Conservation (phyloP, 2,113 vertebrate genomes). For the Galeopterus variegatus region DNA sequence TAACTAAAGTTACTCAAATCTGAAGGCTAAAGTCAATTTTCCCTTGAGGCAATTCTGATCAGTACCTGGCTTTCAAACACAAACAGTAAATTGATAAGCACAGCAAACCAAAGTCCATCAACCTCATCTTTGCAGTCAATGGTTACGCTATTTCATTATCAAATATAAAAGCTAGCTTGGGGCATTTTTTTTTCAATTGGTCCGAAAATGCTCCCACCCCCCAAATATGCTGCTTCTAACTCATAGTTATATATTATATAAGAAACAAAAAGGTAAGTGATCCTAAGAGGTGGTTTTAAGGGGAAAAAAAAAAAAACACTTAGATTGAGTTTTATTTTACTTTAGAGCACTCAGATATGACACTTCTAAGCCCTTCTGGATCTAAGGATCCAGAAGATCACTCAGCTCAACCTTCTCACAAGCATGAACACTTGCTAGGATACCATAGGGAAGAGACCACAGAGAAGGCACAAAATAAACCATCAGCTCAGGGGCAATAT, state of each 20-base stretch:
- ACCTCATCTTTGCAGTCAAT: neutral
- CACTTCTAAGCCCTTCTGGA: neutral
- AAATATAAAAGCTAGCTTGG: slow-evolving; percentile 36
- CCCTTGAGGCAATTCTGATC: slow-evolving; percentile 28
- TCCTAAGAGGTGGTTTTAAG: neutral
- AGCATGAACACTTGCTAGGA: slow-evolving; percentile 7
- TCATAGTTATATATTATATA: slow-evolving; percentile 10
- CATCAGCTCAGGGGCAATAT: neutral
- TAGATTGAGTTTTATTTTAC: neutral
- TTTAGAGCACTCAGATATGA: neutral
- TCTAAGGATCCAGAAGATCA: neutral
- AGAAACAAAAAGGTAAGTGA: neutral
- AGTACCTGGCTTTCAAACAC: slow-evolving; percentile 45
- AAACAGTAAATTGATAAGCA: slow-evolving; percentile 44
- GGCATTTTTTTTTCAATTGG: slow-evolving; percentile 11
- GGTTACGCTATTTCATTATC: neutral
- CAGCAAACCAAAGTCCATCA: slow-evolving; percentile 31
- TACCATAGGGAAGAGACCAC: neutral
- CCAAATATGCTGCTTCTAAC: neutral
- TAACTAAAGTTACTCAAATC: slow-evolving; percentile 60
- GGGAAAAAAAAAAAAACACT: neutral
- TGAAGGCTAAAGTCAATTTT: slow-evolving; percentile 62
- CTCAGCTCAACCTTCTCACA: neutral
- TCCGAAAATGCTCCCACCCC: neutral
- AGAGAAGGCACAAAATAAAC: neutral